Evolutionary conservation across 2,113 vertebrate genomes (phyloP).

Genomic region (Strigops habroptila): DNA sequence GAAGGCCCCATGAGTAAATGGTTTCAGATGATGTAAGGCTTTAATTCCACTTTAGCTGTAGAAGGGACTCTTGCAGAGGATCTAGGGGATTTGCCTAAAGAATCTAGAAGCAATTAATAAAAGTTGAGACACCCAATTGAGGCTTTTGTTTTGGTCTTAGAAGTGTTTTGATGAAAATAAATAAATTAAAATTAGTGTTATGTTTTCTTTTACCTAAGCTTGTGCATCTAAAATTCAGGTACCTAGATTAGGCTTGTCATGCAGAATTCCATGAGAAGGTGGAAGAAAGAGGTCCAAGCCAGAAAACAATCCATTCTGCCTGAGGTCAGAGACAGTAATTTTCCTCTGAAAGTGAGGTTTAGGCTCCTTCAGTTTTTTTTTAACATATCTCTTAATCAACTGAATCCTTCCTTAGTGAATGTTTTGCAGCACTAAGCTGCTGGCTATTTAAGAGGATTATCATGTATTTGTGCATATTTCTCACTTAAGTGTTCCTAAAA

Average conservation of each 20-base stretch:
- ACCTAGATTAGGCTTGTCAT: neutral
- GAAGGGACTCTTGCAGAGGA: neutral
- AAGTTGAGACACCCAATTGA: neutral
- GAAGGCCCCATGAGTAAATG: neutral
- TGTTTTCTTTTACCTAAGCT: neutral
- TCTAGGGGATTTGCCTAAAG: neutral
- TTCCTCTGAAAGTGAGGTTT: neutral
- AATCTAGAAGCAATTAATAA: neutral
- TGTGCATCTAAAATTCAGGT: neutral
- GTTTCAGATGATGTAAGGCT: neutral
- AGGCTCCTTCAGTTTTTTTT: neutral
- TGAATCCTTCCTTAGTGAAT: neutral
- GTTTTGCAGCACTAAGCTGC: neutral
- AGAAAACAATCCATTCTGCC: neutral
- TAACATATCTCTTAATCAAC: neutral
- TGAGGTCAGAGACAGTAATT: neutral
- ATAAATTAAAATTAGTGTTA: neutral
- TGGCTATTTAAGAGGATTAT: neutral
- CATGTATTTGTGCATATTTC: neutral
- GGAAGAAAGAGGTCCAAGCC: neutral
- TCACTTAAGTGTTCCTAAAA: neutral
- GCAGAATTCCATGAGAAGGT: neutral
- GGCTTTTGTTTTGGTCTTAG: neutral
- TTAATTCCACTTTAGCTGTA: neutral
- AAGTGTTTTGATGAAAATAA: neutral